Base-by-base conservation (phyloP, 2,797 vertebrate genomes). In the Oryzias sinensis region DNA sequence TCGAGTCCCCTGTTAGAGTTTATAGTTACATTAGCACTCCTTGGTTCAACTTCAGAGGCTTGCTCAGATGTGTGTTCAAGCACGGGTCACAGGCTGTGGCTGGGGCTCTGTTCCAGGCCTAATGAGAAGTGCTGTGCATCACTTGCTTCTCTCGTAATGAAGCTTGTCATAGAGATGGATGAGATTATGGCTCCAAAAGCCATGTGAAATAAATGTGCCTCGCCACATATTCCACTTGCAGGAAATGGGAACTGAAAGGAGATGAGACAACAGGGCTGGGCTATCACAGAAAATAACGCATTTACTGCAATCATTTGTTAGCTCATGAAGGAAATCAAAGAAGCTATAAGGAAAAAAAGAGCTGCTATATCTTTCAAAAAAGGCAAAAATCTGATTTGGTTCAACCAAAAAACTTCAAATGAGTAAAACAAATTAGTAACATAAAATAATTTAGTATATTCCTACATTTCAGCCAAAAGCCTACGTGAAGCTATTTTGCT, bases 121-220 rank as follows among this genome's bases (percentile, higher is more conserved):
- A 90, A 91, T 91, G 89, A 90, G 89, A 77, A 80, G 81, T 86
- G 87, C 89, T 89, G 90, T 84, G 90, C 89, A 87, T 92, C 88
- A 89, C 84, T 82, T 85, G 87, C 75, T 80, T 83, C 77, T 74
- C 84, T 81, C 85, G 74, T 91, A 92, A 93, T 92, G 90, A 92
- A 91, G 88, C 88, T 90, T 92, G 91, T 92, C 91, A 90, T 80
- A 69, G 85, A 93, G 89, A 93, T 90, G 84, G 87, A 92, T 92
- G 88, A 89, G 90, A 91, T 91, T 90, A 89, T 88, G 82, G 87
- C 77, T 86, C 81, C 79, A 77, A 79, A 89, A 86, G 85, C 83
- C 77, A 83, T 77, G 86, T 83, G 79, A 87, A 88, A 90, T 87
- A 83, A 89, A 89, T 88, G 86, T 77, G 71, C 74, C 78, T 75